These are phyloP conservation scores for Drosophila melanosoma DNA, from an alignment of 2,888 invertebrate genomes.

Conservation along the genomic window DNA sequence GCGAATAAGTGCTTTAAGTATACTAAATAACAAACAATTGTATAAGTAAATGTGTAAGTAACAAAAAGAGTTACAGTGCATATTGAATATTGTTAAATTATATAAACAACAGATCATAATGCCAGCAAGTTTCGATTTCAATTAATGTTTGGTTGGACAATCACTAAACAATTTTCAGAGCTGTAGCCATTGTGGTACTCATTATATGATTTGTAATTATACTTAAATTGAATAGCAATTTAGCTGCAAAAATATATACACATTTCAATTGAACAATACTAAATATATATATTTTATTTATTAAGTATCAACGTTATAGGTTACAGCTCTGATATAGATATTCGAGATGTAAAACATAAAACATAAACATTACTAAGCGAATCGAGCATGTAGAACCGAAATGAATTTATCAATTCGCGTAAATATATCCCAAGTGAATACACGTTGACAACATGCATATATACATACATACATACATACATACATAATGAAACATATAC, in stretches of 20 bases:
- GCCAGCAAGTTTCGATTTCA: neutral
- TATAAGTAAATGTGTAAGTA: slow-evolving; percentile 21
- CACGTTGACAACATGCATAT: neutral
- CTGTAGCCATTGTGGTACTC: neutral
- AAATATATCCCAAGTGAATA: slow-evolving; percentile 22
- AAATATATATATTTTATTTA: neutral
- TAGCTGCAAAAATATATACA: neutral
- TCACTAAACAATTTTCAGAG: slow-evolving; percentile 3
- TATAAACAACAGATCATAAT: neutral
- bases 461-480: slow-evolving; percentile 9
- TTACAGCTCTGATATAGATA: slow-evolving; percentile 4
- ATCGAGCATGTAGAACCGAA: neutral
- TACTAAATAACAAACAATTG: slow-evolving; percentile 18
- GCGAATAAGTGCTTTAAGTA: slow-evolving; percentile 53
- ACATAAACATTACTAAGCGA: neutral
- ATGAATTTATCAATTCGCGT: slow-evolving; percentile 28
- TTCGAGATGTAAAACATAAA: neutral
- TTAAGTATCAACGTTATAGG: neutral
- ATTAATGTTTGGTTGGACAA: slow-evolving; percentile 7
- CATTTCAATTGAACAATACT: neutral
- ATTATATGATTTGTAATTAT: neutral
- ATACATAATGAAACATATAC: slow-evolving; percentile 19
- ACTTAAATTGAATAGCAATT: neutral
- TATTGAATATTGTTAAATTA: slow-evolving; percentile 12
- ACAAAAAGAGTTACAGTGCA: slow-evolving; percentile 1